phyloP scores from a whole-genome alignment of 2,888 invertebrate genomes.

The Portevinia maculata region DNA sequence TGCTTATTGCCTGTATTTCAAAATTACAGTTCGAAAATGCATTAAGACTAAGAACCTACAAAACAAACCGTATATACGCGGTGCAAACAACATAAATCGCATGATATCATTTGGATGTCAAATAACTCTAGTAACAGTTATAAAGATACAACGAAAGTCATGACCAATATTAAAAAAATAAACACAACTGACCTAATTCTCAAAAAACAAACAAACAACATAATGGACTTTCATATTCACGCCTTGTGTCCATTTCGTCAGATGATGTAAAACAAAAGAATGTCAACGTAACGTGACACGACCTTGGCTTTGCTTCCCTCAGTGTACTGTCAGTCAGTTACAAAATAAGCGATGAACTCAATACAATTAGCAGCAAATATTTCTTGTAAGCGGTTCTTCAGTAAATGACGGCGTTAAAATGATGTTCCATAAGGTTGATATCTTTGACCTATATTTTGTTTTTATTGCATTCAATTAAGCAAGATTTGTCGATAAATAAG shows the following conservation, averaged over 20 bases:
- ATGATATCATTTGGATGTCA: not conserved
- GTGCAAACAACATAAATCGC: not conserved
- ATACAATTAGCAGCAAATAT: constrained; percentile 54
- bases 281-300: constrained; percentile 26
- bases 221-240: not conserved
- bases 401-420: constrained; percentile 8
- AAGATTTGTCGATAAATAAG: constrained; percentile 26
- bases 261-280: constrained; percentile 42
- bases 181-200: constrained; percentile 22
- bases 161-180: not conserved
- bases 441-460: constrained; percentile 56
- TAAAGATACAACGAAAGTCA: not conserved
- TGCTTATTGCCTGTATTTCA: too few species aligned
- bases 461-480: constrained; percentile 31
- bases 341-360: constrained; percentile 55
- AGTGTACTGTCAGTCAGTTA: constrained; percentile 10
- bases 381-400: too few species aligned
- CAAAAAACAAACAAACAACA: not conserved
- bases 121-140: not conserved
- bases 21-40: too few species aligned
- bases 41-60: too few species aligned
- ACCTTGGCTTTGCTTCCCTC: constrained; percentile 61
- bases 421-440: constrained; percentile 51
- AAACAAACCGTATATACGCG: too few species aligned
- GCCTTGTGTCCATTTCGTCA: constrained; percentile 1